Evolutionary conservation across 2,797 vertebrate species (phyloP).

Genomic region (Sebastes iracundus): DNA sequence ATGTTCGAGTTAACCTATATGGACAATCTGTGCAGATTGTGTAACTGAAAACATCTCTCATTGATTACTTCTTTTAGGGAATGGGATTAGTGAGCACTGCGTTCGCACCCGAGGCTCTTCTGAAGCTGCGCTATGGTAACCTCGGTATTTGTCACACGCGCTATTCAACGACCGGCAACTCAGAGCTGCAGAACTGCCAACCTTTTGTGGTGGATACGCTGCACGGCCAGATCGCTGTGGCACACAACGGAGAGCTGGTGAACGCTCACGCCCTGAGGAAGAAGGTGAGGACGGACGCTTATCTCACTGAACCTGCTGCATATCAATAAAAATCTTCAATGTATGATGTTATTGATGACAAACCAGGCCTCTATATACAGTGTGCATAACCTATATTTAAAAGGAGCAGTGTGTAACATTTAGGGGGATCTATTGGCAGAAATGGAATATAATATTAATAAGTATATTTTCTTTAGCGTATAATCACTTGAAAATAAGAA

Average conservation of each 20-base stretch:
- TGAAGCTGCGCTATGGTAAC: conserved; percentile 92
- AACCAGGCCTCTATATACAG: too few relatives aligned
- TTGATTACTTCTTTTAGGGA: conserved; percentile 80
- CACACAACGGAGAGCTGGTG: conserved; percentile 96
- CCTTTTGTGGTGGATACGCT: conserved; percentile 98
- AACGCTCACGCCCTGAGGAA: conserved; percentile 89
- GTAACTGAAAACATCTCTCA: background rate
- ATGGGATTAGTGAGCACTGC: conserved; percentile 96
- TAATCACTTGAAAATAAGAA: too few relatives aligned
- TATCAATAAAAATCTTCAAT: background rate
- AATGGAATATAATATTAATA: too few relatives aligned
- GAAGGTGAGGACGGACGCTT: conserved; percentile 81
- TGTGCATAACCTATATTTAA: too few relatives aligned
- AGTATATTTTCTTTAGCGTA: too few relatives aligned
- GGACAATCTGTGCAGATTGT: background rate
- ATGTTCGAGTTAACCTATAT: too few relatives aligned
- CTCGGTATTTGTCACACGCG: conserved; percentile 97
- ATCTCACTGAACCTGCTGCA: background rate
- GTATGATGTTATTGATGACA: background rate
- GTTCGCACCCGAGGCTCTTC: conserved; percentile 91
- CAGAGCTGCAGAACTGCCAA: conserved; percentile 97
- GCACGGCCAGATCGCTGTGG: conserved; percentile 96
- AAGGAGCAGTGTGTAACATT: too few relatives aligned
- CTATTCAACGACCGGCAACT: conserved; percentile 95
- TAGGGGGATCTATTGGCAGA: too few relatives aligned